Percentiles rank a stretch among this genome's conserved stretches.
Evolutionary conservation across 1,140 invertebrate species (phyloP).

Genomic region (Uloborus diversus): DNA sequence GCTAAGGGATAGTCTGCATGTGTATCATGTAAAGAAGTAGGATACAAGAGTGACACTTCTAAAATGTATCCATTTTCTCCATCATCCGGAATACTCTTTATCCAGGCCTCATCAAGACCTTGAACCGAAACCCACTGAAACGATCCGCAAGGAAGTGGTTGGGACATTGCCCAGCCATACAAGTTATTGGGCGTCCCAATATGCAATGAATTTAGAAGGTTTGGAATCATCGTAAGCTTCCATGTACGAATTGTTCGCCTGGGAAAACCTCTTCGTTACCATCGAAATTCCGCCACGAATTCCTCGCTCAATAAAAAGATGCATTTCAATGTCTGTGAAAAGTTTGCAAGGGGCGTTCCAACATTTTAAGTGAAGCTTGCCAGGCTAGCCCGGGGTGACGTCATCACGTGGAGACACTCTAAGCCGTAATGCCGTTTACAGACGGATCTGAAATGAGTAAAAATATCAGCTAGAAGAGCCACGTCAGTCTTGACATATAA

Average conservation of each 20-base stretch:
- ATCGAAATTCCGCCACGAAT: background rate
- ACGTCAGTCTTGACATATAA: constrained; percentile 45
- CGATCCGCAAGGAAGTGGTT: constrained; percentile 24
- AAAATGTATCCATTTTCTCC: constrained; percentile 58
- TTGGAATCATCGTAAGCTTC: background rate
- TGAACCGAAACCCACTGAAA: constrained; percentile 31
- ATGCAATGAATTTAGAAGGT: constrained; percentile 54
- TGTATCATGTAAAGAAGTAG: constrained; percentile 58
- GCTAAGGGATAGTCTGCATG: constrained; percentile 66
- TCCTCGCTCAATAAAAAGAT: constrained; percentile 8
- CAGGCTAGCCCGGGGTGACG: no score
- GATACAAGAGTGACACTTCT: constrained; percentile 61
- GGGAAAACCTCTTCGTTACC: background rate
- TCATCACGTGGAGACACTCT: no score
- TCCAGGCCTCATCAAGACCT: background rate
- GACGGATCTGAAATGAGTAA: constrained; percentile 32
- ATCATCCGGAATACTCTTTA: background rate
- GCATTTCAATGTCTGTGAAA: constrained; percentile 5
- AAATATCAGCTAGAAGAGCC: constrained; percentile 59
- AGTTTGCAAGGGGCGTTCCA: no score
- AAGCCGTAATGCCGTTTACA: background rate
- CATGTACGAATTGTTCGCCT: background rate
- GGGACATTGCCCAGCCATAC: no score
- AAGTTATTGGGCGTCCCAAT: constrained; percentile 60
- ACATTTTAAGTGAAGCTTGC: no score